Conservation (phyloP, 2,113 vertebrate species). For the Rhinopomastus cyanomelas region DNA sequence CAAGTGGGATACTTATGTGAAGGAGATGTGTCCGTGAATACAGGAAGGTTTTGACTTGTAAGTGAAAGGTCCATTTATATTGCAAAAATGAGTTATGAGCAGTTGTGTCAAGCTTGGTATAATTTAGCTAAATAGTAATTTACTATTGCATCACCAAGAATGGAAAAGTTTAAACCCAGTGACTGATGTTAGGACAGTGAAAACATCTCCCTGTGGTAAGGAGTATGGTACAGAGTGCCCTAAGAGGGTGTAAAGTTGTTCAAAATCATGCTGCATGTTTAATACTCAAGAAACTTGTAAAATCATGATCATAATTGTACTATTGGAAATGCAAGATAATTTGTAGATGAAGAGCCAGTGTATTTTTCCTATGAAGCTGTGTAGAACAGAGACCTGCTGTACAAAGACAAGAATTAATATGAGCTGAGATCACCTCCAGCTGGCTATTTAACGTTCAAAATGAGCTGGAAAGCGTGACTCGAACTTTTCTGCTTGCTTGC, state of each 20-base stretch:
- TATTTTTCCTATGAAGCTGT: neutral
- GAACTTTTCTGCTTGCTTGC: neutral
- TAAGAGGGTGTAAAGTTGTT: neutral
- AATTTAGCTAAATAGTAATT: neutral
- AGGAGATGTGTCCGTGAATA: rapidly evolving
- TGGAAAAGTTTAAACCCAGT: neutral
- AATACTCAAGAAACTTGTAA: neutral
- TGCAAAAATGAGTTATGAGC: neutral
- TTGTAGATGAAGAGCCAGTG: neutral
- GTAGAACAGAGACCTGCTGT: neutral
- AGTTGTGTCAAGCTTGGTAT: neutral
- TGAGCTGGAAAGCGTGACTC: neutral
- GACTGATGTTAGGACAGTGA: neutral
- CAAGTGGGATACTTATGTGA: neutral
- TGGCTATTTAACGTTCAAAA: neutral
- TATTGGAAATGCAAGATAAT: neutral
- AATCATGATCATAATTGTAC: neutral
- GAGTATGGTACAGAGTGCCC: neutral
- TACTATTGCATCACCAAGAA: neutral
- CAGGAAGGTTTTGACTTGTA: neutral
- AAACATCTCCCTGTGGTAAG: neutral
- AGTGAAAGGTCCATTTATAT: neutral
- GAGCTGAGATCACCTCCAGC: neutral
- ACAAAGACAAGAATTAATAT: neutral
- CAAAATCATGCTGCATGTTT: neutral